phyloP scores from a whole-genome alignment of 1,140 invertebrate species.

The Hypothenemus hampei region DNA sequence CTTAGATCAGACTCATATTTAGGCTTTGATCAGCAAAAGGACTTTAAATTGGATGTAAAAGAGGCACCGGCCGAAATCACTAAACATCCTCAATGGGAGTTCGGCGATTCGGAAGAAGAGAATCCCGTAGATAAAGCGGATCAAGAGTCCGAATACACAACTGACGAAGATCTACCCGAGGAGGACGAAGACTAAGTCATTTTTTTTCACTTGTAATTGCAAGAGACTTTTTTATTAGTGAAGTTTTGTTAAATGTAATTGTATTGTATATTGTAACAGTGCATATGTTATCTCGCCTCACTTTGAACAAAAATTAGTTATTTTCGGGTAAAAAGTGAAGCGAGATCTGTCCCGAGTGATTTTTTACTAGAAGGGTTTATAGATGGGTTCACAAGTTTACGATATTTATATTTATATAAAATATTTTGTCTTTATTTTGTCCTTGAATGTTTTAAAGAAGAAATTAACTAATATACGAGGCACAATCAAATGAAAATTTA shows the following conservation, averaged over 20 bases:
- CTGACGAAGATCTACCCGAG: conserved; percentile 59
- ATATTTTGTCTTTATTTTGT: conserved; percentile 9
- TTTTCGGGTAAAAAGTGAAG: no score
- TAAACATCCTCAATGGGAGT: conserved; percentile 94
- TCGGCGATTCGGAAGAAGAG: conserved; percentile 89
- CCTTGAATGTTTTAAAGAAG: no score
- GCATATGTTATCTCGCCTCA: no score
- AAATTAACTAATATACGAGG: no score
- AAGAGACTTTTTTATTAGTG: conserved; percentile 8
- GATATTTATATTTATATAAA: conserved; percentile 27
- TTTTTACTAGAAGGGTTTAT: no score
- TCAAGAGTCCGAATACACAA: conserved; percentile 66
- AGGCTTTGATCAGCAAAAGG: conserved; percentile 84
- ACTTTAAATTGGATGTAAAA: conserved; percentile 94
- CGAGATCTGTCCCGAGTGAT: no score
- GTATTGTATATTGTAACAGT: not conserved
- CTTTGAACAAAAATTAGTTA: no score
- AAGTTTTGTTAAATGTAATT: not conserved
- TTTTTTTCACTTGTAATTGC: conserved; percentile 5
- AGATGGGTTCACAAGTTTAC: no score
- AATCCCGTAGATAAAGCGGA: conserved; percentile 63
- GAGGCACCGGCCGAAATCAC: conserved; percentile 85
- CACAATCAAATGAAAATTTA: no score
- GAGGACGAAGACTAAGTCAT: conserved; percentile 35
- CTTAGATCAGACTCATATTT: conserved; percentile 90